Conservation (phyloP, 2,113 vertebrate genomes). For the Cettia cetti region DNA sequence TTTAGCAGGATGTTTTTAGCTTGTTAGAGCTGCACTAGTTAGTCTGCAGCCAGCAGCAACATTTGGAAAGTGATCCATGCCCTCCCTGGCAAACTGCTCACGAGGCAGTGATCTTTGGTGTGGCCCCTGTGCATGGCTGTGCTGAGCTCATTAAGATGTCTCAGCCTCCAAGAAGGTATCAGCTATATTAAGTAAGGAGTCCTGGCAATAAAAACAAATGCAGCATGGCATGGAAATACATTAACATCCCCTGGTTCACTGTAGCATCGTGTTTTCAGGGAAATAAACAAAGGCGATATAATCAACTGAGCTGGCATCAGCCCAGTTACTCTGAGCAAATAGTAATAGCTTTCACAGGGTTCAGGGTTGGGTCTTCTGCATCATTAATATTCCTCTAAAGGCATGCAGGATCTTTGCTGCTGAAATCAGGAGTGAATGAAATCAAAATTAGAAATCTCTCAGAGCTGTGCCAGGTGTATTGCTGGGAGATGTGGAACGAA, state of each 20-base stretch:
- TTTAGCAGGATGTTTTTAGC: neutral
- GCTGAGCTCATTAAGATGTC: slow-evolving; percentile 46
- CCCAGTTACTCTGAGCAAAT: neutral
- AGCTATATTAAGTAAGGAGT: neutral
- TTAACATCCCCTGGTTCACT: neutral
- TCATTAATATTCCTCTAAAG: neutral
- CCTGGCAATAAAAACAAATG: slow-evolving; percentile 47
- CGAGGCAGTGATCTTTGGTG: neutral
- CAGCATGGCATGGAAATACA: slow-evolving; percentile 4
- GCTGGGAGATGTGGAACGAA: neutral
- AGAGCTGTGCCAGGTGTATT: neutral
- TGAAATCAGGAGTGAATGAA: neutral
- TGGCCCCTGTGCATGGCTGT: neutral
- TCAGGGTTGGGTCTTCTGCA: neutral
- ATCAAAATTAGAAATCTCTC: neutral
- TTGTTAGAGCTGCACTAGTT: slow-evolving; percentile 1
- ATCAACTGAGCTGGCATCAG: slow-evolving; percentile 20
- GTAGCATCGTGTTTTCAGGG: neutral
- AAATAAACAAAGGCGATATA: neutral
- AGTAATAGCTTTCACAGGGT: neutral
- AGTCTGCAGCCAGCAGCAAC: neutral
- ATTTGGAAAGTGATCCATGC: neutral
- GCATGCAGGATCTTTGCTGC: neutral
- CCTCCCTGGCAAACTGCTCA: neutral
- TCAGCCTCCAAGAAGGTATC: neutral